Base-by-base conservation (phyloP, 1,140 invertebrate species). In the Manduca sexta region DNA sequence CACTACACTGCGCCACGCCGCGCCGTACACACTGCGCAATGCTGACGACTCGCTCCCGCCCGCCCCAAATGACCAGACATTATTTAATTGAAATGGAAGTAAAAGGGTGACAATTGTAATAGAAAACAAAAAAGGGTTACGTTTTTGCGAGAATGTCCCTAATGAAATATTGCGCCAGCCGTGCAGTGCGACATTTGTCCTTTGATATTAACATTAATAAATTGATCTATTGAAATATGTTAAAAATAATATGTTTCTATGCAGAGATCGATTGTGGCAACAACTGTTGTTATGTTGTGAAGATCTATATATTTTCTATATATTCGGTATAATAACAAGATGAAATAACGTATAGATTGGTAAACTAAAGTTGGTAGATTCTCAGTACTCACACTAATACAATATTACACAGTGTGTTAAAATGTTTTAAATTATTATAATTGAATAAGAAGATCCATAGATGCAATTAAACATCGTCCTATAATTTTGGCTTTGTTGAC, bases 31-130 rank as follows among this genome's bases (percentile, higher is more conserved):
- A 43, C 43, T 40, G 42, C 37, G 45, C 57, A 46, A 34, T 42
- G 39, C 7, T 45, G 21, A 46, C 38, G 45, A 21, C 18, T 26
- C 40, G 54, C 21, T 39, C 53, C 38, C 54, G 35, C 68, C 68
- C 64, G 69, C 63, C 75, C 68, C 77, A 85, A 85, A 83, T 85
- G 81, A 85, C 79, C 79, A 85, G 81, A 85, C 81, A 85, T 85
- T 85, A 85, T 85, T 85, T 85, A 85, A 85, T 85, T 83, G 82
- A 85, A 83, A 74, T 78, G 60, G 57, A 74, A 82, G 73, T 73
- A 64, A 85, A 85, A 85, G 82, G 82, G 82, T 85, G 79, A 85
- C 82, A 81, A 85, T 83, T 80, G 82, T 74, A 75, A 82, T 85
- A 82, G 70, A 81, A 83, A 75, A 75, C 66, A 72, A 78, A 73